phyloP scores from a whole-genome alignment of 2,888 invertebrate species.

The Drosophila acutilabella region DNA sequence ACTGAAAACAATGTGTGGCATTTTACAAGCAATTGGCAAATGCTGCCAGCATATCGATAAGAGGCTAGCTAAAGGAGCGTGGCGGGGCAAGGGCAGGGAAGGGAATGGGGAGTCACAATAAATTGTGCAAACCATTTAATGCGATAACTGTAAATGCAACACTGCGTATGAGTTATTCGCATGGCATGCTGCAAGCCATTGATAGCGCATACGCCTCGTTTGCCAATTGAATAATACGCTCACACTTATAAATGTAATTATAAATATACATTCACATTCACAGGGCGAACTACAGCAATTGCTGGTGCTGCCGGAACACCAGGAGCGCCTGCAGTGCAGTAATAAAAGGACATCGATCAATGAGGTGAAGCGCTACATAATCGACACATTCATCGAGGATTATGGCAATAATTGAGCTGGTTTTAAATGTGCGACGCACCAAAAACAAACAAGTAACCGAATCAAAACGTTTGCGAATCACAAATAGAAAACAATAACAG shows the following conservation, averaged over 20 bases:
- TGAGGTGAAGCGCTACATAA: slow-evolving; percentile 85
- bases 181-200: slow-evolving; percentile 22
- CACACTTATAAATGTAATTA: slow-evolving; percentile 47
- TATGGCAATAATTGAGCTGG: slow-evolving; percentile 81
- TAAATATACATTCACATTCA: slow-evolving; percentile 9
- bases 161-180: slow-evolving; percentile 45
- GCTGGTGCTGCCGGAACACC: slow-evolving; percentile 83
- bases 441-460: slow-evolving; percentile 16
- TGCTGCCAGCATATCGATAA: slow-evolving; percentile 1
- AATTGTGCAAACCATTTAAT: slow-evolving; percentile 42
- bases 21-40: slow-evolving; percentile 44
- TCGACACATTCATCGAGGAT: slow-evolving; percentile 85
- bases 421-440: slow-evolving; percentile 25
- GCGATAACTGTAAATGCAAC: slow-evolving; percentile 40
- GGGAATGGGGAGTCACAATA: slow-evolving; percentile 11
- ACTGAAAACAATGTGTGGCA: slow-evolving; percentile 30
- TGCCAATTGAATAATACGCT: slow-evolving; percentile 43
- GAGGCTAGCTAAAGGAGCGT: neutral
- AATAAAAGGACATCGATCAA: slow-evolving; percentile 84
- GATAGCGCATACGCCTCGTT: slow-evolving; percentile 62
- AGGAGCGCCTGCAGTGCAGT: slow-evolving; percentile 84
- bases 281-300: slow-evolving; percentile 84
- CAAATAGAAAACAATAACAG: slow-evolving; percentile 21
- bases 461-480: slow-evolving; percentile 30
- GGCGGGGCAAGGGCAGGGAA: neutral